Evolutionary conservation across 2,797 vertebrate genomes (phyloP), one percentile per base, ranked within the genome.

Genomic region (Sebastes alutus): DNA sequence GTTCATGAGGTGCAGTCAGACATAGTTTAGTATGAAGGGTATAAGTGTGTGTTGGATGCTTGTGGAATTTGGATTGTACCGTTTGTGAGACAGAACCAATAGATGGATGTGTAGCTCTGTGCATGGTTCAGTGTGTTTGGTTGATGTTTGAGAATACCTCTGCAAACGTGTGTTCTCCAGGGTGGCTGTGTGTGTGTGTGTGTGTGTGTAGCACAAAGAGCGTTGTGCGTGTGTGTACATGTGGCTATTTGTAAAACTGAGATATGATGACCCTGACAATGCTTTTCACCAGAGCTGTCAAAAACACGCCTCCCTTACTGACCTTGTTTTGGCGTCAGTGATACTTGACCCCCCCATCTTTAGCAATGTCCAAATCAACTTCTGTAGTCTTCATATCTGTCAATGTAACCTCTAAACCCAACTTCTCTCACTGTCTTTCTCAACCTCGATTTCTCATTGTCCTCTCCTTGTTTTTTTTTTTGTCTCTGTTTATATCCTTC

Each of bases 231-330:
- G 13, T 60, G 76, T 82, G 81, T 81, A 69, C 72, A 71, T 78
- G 76, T 78, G 84, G 82, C 77, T 84, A 80, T 88, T 87, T 87
- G 82, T 89, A 78, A 80, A 75, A 64, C 76, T 84, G 74, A 81
- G 55, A 59, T 66, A 61, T 80, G 75, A 78, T 84, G 84, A 83
- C 82, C 81, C 75, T 85, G 84, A 77, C 82, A 25, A 73, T 49
- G 59, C 76, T 83, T 86, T 82, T 82, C 80, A 71, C 38, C 78
- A 80, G 54, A 72, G 75, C 88, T 90, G 87, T 87, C 90, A 90
- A 71, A 84, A 75, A 62, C 61, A 77, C 29, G 59, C 74, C 72
- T 66, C 18, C 56, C 69, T 74, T 27, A 64, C 62, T 82, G 78
- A 85, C 87, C 80, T 86, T 82, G 80, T 76, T 80, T 83, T 85